Conservation (phyloP, 1,140 invertebrate genomes). For the Drosophila virilis region DNA sequence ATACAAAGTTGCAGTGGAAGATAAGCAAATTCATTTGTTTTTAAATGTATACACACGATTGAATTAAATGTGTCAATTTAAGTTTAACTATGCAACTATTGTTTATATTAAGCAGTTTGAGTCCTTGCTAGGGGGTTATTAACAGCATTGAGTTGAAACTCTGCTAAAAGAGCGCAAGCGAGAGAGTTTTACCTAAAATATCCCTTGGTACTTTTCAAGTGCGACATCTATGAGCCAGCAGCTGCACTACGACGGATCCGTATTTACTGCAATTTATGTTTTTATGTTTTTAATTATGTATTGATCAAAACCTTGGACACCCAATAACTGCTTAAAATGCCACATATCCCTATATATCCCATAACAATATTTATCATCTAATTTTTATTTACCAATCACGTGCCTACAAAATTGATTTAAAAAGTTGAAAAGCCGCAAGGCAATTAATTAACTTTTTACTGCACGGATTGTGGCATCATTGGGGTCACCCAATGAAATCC, state of each 20-base stretch:
- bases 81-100: no score
- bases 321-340: no score
- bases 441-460: constrained; percentile 53
- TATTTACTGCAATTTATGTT: not conserved
- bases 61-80: no score
- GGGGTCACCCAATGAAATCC: constrained; percentile 36
- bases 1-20: no score
- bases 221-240: constrained; percentile 31
- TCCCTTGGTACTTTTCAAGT: constrained; percentile 36
- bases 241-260: not conserved
- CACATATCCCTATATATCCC: no score
- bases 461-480: not conserved
- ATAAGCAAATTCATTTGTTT: no score
- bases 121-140: no score
- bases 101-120: no score
- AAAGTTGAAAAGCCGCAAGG: constrained; percentile 47
- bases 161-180: constrained; percentile 16
- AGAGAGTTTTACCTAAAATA: constrained; percentile 27
- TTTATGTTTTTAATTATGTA: not conserved
- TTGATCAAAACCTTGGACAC: not conserved
- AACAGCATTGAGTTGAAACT: not conserved
- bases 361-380: not conserved
- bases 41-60: no score
- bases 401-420: constrained; percentile 47
- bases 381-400: constrained; percentile 1